Base-by-base conservation (phyloP, 2,113 vertebrate genomes). In the Zosterops borbonicus region DNA sequence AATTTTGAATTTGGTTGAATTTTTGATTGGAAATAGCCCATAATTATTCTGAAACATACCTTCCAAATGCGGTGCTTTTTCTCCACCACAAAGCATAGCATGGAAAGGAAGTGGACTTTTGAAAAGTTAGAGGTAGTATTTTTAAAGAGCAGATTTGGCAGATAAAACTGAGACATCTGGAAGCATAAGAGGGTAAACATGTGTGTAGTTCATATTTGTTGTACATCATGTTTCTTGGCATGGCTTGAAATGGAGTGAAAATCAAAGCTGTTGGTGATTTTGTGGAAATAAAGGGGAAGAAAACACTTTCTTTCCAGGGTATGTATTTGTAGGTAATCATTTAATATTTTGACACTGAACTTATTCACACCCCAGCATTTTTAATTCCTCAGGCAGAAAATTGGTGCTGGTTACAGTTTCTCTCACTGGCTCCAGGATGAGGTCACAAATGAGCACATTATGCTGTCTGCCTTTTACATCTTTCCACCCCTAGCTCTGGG, bases 111-210 rank as follows among this genome's bases (percentile, higher is more conserved):
- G 39, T 19, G 16, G 39, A 39, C 35, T 92, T 85, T 47, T 39
- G 1, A 33, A 49, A 92, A 70, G 46, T 76, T 83, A 62, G 20
- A 70, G 42, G 23, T 53, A 79, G n/a, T 28, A 21, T 76, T 84
- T 95, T 83, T 31, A 84, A 87, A 71, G 60, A 84, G 60, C n/a
- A 49, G 18, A 14, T 79, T 85, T 95, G 91, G 93, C 87, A 80
- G 12, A 8, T 75, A 53, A 76, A 79, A 65, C 8, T 3, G 75
- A 87, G 87, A 80, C 65, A 79, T 91, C 87, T 95, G 84, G 78
- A 85, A 69, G 46, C 46, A n/a, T 28, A 71, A 83, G 77, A 79
- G 58, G 39, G 74, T 94, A 69, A 94, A 82, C n/a, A 44, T 22
- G 37, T 65, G 58, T 50, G 52, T 46, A 21, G 49, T 89, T 94